phyloP scores from a whole-genome alignment of 2,888 invertebrate genomes.

The Meiosimyza platycephala region DNA sequence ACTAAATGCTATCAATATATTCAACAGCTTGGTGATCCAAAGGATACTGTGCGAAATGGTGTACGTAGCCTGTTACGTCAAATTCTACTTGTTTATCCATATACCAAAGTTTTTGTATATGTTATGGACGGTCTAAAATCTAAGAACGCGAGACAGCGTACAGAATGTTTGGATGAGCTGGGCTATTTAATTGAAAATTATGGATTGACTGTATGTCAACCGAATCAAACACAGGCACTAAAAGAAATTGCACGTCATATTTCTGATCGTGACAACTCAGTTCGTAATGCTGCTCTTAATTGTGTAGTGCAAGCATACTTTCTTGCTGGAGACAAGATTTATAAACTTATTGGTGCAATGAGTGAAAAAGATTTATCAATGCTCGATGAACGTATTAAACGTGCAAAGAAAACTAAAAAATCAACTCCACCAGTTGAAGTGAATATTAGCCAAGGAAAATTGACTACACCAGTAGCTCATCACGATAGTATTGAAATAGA shows the following conservation, averaged over 20 bases:
- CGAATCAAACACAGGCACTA: conserved; percentile 81
- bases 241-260: conserved; percentile 92
- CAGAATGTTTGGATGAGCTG: conserved; percentile 95
- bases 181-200: conserved; percentile 86
- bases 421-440: conserved; percentile 59
- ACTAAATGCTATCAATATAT: conserved; percentile 20
- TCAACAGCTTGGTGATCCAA: conserved; percentile 89
- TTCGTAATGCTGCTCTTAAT: conserved; percentile 95
- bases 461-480: conserved; percentile 53
- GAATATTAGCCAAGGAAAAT: conserved; percentile 36
- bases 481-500: conserved; percentile 67
- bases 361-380: conserved; percentile 95
- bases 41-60: conserved; percentile 92
- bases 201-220: conserved; percentile 86
- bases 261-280: conserved; percentile 94
- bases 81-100: conserved; percentile 87
- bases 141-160: conserved; percentile 95
- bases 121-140: conserved; percentile 96
- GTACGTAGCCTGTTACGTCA: conserved; percentile 87
- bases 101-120: conserved; percentile 88
- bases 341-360: conserved; percentile 91
- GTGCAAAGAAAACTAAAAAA: conserved; percentile 78
- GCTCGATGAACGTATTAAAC: conserved; percentile 95
- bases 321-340: conserved; percentile 88
- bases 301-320: conserved; percentile 91